phyloP scores from a whole-genome alignment of 1,140 invertebrate genomes.

The Drosophila eugracilis region DNA sequence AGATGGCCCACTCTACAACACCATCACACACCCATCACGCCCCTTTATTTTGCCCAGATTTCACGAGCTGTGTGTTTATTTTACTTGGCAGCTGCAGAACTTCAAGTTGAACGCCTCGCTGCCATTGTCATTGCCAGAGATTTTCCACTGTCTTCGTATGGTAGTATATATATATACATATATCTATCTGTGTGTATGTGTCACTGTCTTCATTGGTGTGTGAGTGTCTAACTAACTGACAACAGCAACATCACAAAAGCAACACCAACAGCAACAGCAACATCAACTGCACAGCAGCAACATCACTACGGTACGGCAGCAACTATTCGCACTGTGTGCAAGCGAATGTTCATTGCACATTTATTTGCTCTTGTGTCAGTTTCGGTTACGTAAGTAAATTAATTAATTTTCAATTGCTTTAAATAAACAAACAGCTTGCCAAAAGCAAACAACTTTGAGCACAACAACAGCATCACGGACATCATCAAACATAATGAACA shows the following conservation, averaged over 20 bases:
- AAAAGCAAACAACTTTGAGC: conserved; percentile 54
- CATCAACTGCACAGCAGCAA: conserved; percentile 12
- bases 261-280: conserved; percentile 8
- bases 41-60: neutral
- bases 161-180: neutral
- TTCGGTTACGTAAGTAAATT: conserved; percentile 84
- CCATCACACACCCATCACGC: neutral
- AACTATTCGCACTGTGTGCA: conserved; percentile 19
- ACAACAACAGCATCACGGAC: conserved; percentile 33
- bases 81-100: conserved; percentile 53
- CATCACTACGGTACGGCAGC: neutral
- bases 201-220: neutral
- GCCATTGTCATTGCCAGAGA: conserved; percentile 69
- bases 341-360: conserved; percentile 47
- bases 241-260: conserved; percentile 27
- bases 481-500: conserved; percentile 50
- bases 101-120: conserved; percentile 73
- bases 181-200: neutral
- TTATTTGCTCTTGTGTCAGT: conserved; percentile 79
- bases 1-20: too few relatives aligned
- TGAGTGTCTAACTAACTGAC: conserved; percentile 41
- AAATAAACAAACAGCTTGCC: conserved; percentile 77
- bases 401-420: conserved; percentile 83
- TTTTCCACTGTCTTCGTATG: conserved; percentile 22
- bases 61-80: conserved; percentile 16